A percentile compares a stretch with the other conserved stretches of the same genome.
These are phyloP conservation scores for Melangyna quadrimaculata DNA, from an alignment of 2,888 invertebrate genomes.

Conservation along the genomic window DNA sequence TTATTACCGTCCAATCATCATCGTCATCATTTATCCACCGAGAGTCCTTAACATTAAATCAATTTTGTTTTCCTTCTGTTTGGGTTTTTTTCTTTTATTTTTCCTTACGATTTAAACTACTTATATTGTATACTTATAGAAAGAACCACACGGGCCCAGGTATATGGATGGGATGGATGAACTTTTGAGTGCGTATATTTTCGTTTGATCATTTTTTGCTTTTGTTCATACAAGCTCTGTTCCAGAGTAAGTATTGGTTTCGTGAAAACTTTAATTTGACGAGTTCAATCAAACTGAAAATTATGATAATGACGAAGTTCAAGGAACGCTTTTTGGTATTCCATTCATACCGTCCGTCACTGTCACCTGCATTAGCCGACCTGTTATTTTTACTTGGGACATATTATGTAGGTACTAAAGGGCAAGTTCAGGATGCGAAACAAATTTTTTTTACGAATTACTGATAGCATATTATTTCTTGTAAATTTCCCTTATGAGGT, in stretches of 20 bases:
- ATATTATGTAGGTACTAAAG: too few relatives aligned
- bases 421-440: too few relatives aligned
- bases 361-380: too few relatives aligned
- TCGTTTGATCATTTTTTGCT: neutral
- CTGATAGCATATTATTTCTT: too few relatives aligned
- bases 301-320: too few relatives aligned
- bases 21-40: conserved; percentile 54
- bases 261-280: neutral
- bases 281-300: neutral
- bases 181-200: neutral
- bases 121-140: too few relatives aligned
- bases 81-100: neutral
- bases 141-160: neutral
- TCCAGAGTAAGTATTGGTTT: neutral
- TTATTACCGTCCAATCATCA: conserved; percentile 65
- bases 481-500: too few relatives aligned
- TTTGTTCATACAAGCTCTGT: neutral
- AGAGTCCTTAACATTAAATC: conserved; percentile 50
- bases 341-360: too few relatives aligned
- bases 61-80: conserved; percentile 40
- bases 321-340: neutral
- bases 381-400: too few relatives aligned
- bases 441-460: too few relatives aligned
- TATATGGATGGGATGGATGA: neutral
- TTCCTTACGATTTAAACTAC: conserved; percentile 13